Percentiles rank a stretch among this genome's conserved stretches.
Evolutionary conservation across 2,888 invertebrate species (phyloP).

Genomic region (Cryptocheilus praepositus): DNA sequence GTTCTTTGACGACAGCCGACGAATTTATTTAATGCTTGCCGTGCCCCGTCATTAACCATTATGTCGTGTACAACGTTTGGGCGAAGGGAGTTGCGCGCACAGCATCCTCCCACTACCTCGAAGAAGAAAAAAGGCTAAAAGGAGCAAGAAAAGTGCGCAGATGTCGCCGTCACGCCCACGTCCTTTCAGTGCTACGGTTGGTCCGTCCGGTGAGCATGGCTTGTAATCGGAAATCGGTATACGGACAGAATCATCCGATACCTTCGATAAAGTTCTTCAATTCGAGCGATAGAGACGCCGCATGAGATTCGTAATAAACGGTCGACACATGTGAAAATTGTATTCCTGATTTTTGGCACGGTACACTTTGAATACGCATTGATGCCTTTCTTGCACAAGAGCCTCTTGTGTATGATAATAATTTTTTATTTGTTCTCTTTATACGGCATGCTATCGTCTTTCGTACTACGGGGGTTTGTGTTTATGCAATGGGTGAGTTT

Average conservation of each 20-base stretch:
- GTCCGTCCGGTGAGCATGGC: slow-evolving; percentile 22
- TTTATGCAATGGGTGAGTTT: too few species aligned
- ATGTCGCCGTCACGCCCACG: slow-evolving; percentile 68
- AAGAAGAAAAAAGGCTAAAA: slow-evolving; percentile 27
- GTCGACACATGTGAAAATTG: too few species aligned
- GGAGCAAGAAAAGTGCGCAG: slow-evolving; percentile 54
- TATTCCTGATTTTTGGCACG: too few species aligned
- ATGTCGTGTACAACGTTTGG: slow-evolving; percentile 55
- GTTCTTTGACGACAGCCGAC: slow-evolving; percentile 27
- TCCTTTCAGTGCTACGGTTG: slow-evolving; percentile 55
- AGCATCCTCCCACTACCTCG: slow-evolving; percentile 39
- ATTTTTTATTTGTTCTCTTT: too few species aligned
- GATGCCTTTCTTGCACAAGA: too few species aligned
- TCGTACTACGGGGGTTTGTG: too few species aligned
- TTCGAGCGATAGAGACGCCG: too few species aligned
- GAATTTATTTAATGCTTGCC: slow-evolving; percentile 52
- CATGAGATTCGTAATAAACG: too few species aligned
- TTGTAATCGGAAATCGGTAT: background rate
- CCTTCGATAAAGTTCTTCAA: slow-evolving; percentile 10
- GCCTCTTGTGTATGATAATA: too few species aligned
- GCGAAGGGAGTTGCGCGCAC: slow-evolving; percentile 39
- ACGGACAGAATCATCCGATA: slow-evolving; percentile 29
- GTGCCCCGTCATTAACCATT: slow-evolving; percentile 70
- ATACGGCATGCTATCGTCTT: too few species aligned
- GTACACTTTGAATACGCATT: too few species aligned